These are phyloP conservation scores for Ammodytes dubius DNA, from an alignment of 2,113 vertebrate genomes.

Conservation along the genomic window DNA sequence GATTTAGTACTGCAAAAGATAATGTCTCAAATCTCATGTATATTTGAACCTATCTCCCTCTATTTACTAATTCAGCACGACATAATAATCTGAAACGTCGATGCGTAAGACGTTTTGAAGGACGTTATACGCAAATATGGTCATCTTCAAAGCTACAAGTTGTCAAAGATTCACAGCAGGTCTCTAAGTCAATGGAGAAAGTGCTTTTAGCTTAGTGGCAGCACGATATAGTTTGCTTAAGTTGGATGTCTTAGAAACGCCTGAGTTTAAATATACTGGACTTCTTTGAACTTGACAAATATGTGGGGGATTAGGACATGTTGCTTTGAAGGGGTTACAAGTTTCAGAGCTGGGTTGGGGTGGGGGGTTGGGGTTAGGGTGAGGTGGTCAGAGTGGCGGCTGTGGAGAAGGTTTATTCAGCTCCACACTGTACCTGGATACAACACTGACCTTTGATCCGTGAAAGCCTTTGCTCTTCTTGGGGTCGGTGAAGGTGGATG, in stretches of 20 bases:
- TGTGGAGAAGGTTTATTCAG: background rate
- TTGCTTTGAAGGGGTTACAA: slow-evolving; percentile 54
- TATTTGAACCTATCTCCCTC: background rate
- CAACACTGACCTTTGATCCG: slow-evolving; percentile 87
- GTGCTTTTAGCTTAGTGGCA: slow-evolving; percentile 13
- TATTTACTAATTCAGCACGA: background rate
- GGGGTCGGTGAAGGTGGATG: slow-evolving; percentile 85
- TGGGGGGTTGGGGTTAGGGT: too few relatives aligned
- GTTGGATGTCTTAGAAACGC: slow-evolving; percentile 55
- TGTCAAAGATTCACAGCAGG: slow-evolving; percentile 6
- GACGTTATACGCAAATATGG: slow-evolving; percentile 1
- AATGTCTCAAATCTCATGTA: slow-evolving; percentile 4
- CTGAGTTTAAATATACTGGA: slow-evolving; percentile 58
- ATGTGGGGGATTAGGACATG: slow-evolving; percentile 48
- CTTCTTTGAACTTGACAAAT: slow-evolving; percentile 68
- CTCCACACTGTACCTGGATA: slow-evolving; percentile 36
- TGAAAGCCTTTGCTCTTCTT: slow-evolving; percentile 91
- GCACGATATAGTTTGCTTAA: slow-evolving; percentile 44
- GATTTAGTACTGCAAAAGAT: slow-evolving; percentile 40
- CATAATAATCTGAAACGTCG: background rate
- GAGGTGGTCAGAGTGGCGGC: background rate
- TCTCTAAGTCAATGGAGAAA: background rate
- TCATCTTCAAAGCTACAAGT: background rate
- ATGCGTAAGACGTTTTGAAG: background rate
- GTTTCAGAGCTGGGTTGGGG: slow-evolving; percentile 12